Conservation (phyloP, 2,113 vertebrate species). For the Hippocampus barbouri region DNA sequence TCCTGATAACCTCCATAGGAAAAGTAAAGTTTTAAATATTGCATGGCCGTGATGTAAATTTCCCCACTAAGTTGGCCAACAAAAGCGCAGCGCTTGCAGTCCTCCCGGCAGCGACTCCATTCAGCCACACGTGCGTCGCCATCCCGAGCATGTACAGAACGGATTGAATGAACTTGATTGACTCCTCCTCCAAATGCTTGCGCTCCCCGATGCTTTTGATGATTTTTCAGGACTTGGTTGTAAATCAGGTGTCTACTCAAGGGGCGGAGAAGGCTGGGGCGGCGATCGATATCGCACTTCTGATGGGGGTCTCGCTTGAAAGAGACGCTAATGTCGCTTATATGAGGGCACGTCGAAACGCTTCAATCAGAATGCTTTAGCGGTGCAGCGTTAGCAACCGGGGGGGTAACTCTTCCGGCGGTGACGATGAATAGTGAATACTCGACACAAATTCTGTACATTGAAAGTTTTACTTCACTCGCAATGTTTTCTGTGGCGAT, state of each 20-base stretch:
- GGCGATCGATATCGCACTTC: conserved; percentile 34
- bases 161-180: conserved; percentile 44
- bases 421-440: not conserved
- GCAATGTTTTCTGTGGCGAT: no score
- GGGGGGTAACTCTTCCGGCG: conserved; percentile 17
- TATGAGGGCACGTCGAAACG: not conserved
- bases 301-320: conserved; percentile 36
- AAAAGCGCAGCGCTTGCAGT: conserved; percentile 1
- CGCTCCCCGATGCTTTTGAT: not conserved
- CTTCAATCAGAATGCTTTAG: conserved; percentile 46
- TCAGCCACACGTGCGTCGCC: conserved; percentile 11
- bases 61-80: not conserved
- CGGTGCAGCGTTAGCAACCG: conserved; percentile 27
- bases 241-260: not conserved
- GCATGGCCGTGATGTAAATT: not conserved
- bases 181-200: conserved; percentile 37
- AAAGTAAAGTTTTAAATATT: not conserved
- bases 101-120: conserved; percentile 10
- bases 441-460: not conserved
- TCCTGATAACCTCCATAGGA: conserved; percentile 1
- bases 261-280: not conserved
- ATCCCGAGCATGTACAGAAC: conserved; percentile 28
- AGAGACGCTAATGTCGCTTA: conserved; percentile 44
- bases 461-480: not conserved
- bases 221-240: not conserved